A percentile compares a stretch with the other conserved stretches of the same genome.
phyloP scores from a whole-genome alignment of 2,888 invertebrate genomes.

The Xanthostigma xanthostigma region DNA sequence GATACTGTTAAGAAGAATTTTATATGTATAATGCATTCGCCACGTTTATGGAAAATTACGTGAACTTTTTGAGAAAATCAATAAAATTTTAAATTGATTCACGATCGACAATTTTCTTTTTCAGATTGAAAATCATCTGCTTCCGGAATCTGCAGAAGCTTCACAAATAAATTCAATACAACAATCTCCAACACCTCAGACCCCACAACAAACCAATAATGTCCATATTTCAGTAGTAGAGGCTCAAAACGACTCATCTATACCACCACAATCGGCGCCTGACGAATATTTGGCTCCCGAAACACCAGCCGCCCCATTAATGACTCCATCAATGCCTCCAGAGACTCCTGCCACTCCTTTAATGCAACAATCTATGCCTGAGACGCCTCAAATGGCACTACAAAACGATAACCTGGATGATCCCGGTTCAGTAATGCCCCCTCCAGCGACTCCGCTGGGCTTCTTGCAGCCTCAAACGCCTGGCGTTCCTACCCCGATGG shows the following conservation, averaged over 20 bases:
- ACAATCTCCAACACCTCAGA: conserved; percentile 1
- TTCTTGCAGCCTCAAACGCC: conserved; percentile 14
- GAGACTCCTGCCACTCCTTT: conserved; percentile 17
- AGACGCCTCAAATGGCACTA: conserved; percentile 14
- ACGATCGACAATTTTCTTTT: conserved; percentile 5
- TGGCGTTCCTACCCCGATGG: conserved; percentile 28
- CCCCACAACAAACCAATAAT: neutral
- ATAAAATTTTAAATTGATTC: no score
- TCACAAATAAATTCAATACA: conserved; percentile 20
- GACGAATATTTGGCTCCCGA: conserved; percentile 18
- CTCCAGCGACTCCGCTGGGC: conserved; percentile 21
- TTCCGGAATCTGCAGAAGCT: conserved; percentile 20
- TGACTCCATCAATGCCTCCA: conserved; percentile 12
- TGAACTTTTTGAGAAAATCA: no score
- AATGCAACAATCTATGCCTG: conserved; percentile 10
- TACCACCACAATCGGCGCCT: neutral
- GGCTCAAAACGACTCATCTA: no score
- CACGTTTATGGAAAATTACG: no score
- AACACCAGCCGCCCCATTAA: conserved; percentile 17
- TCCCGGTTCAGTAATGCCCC: conserved; percentile 18
- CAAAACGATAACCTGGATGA: conserved; percentile 19
- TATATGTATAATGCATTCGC: no score
- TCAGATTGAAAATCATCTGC: conserved; percentile 24
- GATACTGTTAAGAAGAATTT: no score
- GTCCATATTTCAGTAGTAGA: no score